A percentile compares a stretch with the other conserved stretches of the same genome.
phyloP scores from a whole-genome alignment of 2,888 invertebrate species.

The Scrobipalpa atriplicella region DNA sequence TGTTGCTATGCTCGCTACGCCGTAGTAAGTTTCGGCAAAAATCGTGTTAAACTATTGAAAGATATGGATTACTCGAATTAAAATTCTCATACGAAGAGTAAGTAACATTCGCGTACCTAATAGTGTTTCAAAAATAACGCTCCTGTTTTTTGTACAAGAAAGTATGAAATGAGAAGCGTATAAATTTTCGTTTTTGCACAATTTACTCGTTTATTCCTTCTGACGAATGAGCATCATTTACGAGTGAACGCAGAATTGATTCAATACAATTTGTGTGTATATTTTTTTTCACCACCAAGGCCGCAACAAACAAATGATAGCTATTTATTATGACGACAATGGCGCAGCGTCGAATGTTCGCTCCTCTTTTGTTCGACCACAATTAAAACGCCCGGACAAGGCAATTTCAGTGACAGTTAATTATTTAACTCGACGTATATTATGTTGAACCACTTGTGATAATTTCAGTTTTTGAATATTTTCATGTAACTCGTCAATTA shows the following conservation, averaged over 20 bases:
- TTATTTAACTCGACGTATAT: conserved; percentile 1
- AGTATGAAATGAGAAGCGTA: background rate
- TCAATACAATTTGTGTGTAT: background rate
- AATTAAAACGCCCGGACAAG: conserved; percentile 6
- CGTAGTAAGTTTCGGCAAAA: no score
- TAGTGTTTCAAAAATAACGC: no score
- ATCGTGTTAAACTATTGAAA: no score
- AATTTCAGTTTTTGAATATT: background rate
- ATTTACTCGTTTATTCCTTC: background rate
- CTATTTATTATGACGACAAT: background rate
- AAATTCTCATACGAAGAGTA: no score
- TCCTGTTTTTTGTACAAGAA: background rate
- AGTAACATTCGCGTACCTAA: no score
- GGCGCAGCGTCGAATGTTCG: background rate
- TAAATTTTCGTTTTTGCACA: background rate
- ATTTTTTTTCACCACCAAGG: conserved; percentile 12
- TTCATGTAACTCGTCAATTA: background rate
- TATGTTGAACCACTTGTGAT: background rate
- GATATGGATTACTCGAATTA: no score
- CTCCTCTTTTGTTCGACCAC: background rate
- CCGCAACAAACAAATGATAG: conserved; percentile 5
- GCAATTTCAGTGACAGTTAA: conserved; percentile 6
- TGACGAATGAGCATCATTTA: background rate
- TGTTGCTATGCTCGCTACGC: no score
- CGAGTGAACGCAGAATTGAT: background rate